Conservation (phyloP, 2,113 vertebrate species). For the Meleagris gallopavo region DNA sequence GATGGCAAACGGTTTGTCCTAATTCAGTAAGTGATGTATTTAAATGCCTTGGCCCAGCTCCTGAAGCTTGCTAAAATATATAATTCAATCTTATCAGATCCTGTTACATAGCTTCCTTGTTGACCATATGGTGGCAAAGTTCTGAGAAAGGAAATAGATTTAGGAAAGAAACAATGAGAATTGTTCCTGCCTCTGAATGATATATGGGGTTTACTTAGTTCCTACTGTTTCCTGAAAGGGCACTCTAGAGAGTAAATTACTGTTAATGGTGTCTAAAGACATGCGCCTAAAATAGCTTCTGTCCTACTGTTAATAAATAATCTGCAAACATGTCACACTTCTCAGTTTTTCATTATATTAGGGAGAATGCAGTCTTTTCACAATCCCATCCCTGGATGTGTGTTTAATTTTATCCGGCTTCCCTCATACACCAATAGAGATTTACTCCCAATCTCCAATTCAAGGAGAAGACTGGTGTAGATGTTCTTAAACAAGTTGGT, state of each 20-base stretch:
- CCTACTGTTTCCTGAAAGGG: slow-evolving; percentile 66
- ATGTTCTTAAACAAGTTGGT: background rate
- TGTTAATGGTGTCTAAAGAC: slow-evolving; percentile 65
- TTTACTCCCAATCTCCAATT: background rate
- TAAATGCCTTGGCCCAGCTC: background rate
- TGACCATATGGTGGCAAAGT: slow-evolving; percentile 47
- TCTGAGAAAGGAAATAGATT: slow-evolving; percentile 63
- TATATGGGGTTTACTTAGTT: slow-evolving; percentile 65
- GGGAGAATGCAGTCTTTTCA: background rate
- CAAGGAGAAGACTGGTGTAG: background rate
- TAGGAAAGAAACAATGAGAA: slow-evolving; percentile 61
- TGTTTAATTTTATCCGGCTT: background rate
- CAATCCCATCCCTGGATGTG: background rate
- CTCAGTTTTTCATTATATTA: slow-evolving; percentile 32
- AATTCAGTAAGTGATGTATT: background rate
- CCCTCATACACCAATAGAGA: background rate
- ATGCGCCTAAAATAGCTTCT: slow-evolving; percentile 48
- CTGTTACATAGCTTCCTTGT: slow-evolving; percentile 12
- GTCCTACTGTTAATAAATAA: slow-evolving; percentile 61
- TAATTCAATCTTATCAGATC: slow-evolving; percentile 26
- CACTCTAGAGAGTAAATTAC: slow-evolving; percentile 64
- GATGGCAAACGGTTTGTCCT: background rate
- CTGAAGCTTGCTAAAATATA: slow-evolving; percentile 4
- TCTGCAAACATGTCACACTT: slow-evolving; percentile 36
- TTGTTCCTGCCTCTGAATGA: slow-evolving; percentile 60